Evolutionary conservation across 2,888 invertebrate species (phyloP).

Genomic region (Gasteruption jaculator): DNA sequence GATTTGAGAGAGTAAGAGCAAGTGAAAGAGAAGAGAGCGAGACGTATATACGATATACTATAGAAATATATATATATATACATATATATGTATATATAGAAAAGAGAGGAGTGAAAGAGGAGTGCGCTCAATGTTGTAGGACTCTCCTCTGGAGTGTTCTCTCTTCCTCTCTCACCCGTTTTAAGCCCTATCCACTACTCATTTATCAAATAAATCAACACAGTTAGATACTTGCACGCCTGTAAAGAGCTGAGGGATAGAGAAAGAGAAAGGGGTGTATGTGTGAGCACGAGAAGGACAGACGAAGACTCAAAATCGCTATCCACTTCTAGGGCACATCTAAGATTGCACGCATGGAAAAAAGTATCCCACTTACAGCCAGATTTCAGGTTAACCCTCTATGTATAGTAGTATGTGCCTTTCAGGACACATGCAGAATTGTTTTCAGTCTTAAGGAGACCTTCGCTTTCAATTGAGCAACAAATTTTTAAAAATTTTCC

Average conservation of each 20-base stretch:
- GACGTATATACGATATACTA: constrained; percentile 21
- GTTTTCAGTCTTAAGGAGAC: too few species aligned
- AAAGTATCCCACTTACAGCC: too few species aligned
- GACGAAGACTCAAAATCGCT: too few species aligned
- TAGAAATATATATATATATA: constrained; percentile 13
- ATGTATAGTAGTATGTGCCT: too few species aligned
- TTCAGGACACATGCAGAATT: too few species aligned
- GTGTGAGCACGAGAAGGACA: constrained; percentile 13
- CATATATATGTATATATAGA: constrained; percentile 18
- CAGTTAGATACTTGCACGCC: constrained; percentile 46
- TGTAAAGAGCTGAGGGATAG: constrained; percentile 34
- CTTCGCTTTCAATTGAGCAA: too few species aligned
- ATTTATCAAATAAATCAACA: constrained; percentile 50
- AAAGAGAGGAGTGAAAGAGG: constrained; percentile 38
- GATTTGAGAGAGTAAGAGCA: constrained; percentile 24
- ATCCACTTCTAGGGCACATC: too few species aligned
- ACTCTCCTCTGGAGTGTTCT: constrained; percentile 48
- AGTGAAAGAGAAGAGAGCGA: constrained; percentile 15
- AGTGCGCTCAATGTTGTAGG: constrained; percentile 48
- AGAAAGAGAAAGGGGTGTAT: constrained; percentile 8
- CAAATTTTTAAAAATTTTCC: too few species aligned
- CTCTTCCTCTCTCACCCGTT: constrained; percentile 31
- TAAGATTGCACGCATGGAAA: too few species aligned
- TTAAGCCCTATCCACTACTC: constrained; percentile 45
- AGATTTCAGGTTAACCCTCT: too few species aligned